A percentile compares a stretch with the other conserved stretches of the same genome.
Conservation (phyloP, 2,113 vertebrate species). For the Caracal caracal region DNA sequence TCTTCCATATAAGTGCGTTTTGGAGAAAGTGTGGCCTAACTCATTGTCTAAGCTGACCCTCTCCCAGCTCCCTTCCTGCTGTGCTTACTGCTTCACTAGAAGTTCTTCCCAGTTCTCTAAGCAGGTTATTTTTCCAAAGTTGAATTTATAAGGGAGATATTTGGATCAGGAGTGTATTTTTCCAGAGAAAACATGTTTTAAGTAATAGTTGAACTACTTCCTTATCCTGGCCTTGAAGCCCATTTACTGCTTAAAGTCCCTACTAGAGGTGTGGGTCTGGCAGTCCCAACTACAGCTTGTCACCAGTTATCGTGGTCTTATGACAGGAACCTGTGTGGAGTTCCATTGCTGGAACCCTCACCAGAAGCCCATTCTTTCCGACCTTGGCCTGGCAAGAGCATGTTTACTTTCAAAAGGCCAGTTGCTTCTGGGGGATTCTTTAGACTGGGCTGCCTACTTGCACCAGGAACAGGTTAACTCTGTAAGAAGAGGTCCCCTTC, state of each 20-base stretch:
- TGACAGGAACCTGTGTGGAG: not conserved
- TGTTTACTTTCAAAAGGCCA: not conserved
- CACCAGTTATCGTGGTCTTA: not conserved
- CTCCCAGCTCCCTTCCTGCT: not conserved
- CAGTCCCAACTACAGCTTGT: not conserved
- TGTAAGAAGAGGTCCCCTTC: not conserved
- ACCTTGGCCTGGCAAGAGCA: not conserved
- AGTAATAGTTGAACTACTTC: not conserved
- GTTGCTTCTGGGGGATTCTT: not conserved
- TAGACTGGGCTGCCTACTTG: not conserved
- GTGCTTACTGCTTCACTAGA: not conserved
- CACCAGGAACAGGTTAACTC: constrained; percentile 55
- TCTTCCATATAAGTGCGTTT: not conserved
- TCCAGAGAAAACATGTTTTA: not conserved
- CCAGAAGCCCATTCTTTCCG: not conserved
- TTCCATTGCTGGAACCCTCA: not conserved
- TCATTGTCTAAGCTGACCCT: not conserved
- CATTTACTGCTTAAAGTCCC: not conserved
- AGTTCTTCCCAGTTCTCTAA: not conserved
- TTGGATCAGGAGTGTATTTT: not conserved
- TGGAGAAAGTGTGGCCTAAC: not conserved
- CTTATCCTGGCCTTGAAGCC: not conserved
- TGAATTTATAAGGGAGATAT: not conserved
- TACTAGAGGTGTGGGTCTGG: not conserved
- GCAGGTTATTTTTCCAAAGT: not conserved